phyloP scores from a whole-genome alignment of 2,797 vertebrate genomes.

The Anabacerthia variegaticeps region DNA sequence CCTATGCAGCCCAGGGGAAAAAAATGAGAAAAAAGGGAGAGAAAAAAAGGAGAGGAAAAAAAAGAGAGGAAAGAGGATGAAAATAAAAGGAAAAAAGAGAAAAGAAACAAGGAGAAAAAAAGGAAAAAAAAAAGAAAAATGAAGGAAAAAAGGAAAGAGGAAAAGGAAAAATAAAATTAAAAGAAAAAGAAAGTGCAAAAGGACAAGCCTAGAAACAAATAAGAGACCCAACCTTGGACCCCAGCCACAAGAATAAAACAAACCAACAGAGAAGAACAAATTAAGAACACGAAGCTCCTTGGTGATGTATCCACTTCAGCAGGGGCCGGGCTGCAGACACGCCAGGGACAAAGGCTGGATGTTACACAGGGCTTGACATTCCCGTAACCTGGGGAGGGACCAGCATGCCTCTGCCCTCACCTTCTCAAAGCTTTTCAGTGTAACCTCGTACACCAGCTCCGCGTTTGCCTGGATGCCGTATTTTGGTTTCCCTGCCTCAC shows the following conservation, averaged over 20 bases:
- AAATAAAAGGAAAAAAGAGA: not conserved
- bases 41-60: no score
- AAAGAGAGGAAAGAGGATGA: no score
- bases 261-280: conserved; percentile 64
- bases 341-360: not conserved
- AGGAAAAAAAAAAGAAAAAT: not conserved
- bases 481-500: conserved; percentile 87
- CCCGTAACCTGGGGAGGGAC: not conserved
- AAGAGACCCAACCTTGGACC: conserved; percentile 68
- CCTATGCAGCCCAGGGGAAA: not conserved
- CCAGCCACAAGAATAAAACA: conserved; percentile 66
- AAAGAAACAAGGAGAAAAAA: not conserved
- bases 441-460: conserved; percentile 90
- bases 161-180: conserved; percentile 4
- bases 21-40: not conserved
- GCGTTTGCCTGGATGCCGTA: conserved; percentile 87
- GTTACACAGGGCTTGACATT: not conserved
- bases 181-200: conserved; percentile 64
- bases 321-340: not conserved
- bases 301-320: conserved; percentile 8
- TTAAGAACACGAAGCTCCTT: conserved; percentile 49
- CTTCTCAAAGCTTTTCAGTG: conserved; percentile 92
- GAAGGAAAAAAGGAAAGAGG: not conserved
- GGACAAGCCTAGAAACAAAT: conserved; percentile 73
- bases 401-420: conserved; percentile 71